Conservation (phyloP, 2,797 vertebrate species). For the Pristis pectinata region DNA sequence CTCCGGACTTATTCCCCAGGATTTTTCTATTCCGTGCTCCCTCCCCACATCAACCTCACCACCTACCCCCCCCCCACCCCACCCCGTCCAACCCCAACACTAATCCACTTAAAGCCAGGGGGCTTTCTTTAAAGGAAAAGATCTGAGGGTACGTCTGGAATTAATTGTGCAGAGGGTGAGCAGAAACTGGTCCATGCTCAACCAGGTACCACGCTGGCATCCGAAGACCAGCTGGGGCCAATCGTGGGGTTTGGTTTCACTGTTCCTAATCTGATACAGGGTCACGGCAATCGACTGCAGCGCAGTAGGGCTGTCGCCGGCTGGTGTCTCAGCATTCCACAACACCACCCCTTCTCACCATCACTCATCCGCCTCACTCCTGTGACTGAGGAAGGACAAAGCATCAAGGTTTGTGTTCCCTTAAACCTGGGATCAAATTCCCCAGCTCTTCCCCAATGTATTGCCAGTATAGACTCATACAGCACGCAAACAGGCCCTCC, state of each 20-base stretch:
- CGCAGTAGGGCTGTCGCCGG: not conserved
- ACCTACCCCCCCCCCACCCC: not conserved
- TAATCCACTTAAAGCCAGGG: not conserved
- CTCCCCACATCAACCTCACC: not conserved
- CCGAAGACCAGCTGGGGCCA: not conserved
- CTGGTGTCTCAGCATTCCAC: not conserved
- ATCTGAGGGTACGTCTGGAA: not conserved
- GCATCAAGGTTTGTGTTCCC: not conserved
- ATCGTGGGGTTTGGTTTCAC: not conserved
- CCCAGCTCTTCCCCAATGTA: no score
- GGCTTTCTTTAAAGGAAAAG: constrained; percentile 1
- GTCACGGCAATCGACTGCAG: not conserved
- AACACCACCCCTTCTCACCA: not conserved
- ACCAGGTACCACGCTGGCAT: not conserved
- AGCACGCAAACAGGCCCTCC: no score
- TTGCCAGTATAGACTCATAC: no score
- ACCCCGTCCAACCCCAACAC: not conserved
- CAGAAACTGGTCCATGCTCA: not conserved
- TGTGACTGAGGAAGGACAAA: not conserved
- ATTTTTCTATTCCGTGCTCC: not conserved
- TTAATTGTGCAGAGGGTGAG: not conserved
- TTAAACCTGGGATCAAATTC: not conserved
- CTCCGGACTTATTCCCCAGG: not conserved
- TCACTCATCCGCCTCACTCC: not conserved
- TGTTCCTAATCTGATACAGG: not conserved